Evolutionary conservation across 1,140 invertebrate genomes (phyloP).

Genomic region (Idris sp.): DNA sequence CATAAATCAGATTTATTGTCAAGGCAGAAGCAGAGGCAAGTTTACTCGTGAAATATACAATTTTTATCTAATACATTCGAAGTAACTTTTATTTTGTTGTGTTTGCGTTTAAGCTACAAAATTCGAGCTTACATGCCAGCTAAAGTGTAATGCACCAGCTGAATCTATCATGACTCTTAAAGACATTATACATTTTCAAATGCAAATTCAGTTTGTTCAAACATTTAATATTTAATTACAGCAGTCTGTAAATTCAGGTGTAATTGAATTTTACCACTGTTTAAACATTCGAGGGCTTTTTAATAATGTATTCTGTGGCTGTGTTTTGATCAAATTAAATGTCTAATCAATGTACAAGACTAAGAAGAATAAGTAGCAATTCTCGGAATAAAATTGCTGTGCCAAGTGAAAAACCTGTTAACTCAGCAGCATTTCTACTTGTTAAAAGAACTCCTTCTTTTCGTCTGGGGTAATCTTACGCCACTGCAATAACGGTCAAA

Average conservation of each 20-base stretch:
- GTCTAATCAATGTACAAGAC: conserved; percentile 34
- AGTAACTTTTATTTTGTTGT: conserved; percentile 24
- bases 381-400: conserved; percentile 35
- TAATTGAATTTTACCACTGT: too few species aligned
- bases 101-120: conserved; percentile 24
- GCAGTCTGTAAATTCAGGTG: too few species aligned
- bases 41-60: conserved; percentile 10
- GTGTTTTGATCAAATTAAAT: conserved; percentile 25
- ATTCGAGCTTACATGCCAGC: conserved; percentile 7
- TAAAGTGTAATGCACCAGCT: conserved; percentile 22
- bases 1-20: conserved; percentile 16
- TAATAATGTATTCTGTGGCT: conserved; percentile 20
- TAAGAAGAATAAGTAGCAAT: conserved; percentile 3
- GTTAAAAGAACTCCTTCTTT: conserved; percentile 1
- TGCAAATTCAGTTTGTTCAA: conserved; percentile 2
- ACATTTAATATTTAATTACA: conserved; percentile 31
- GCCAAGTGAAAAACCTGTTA: conserved; percentile 49
- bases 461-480: conserved; percentile 30
- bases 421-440: conserved; percentile 47
- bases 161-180: conserved; percentile 29
- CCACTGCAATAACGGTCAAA: conserved; percentile 43
- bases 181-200: conserved; percentile 19
- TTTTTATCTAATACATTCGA: conserved; percentile 17
- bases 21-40: not conserved
- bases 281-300: too few species aligned